phyloP scores from a whole-genome alignment of 2,888 invertebrate genomes.

The Drosophila mettleri region DNA sequence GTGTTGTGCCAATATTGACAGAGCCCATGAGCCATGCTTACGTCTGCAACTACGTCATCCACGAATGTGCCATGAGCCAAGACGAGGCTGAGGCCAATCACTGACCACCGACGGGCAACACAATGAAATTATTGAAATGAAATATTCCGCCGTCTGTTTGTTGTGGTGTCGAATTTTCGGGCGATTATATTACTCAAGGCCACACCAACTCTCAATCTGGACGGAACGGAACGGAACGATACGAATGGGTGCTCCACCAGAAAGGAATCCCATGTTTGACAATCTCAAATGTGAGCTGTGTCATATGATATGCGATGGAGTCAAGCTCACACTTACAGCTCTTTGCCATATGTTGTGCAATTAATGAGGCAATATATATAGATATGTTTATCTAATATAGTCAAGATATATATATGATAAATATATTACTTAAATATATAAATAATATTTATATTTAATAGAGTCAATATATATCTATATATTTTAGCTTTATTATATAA shows the following conservation, averaged over 20 bases:
- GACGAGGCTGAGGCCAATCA: constrained; percentile 38
- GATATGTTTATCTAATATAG: too few relatives aligned
- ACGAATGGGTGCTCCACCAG: not conserved
- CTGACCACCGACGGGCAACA: constrained; percentile 34
- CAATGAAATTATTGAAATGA: constrained; percentile 71
- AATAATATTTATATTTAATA: too few relatives aligned
- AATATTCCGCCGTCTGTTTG: constrained; percentile 52
- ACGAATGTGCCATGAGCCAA: constrained; percentile 8
- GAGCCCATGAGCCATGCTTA: constrained; percentile 62
- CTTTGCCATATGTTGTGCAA: constrained; percentile 14
- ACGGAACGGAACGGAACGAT: not conserved
- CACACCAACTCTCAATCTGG: constrained; percentile 6
- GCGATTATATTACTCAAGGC: constrained; percentile 64
- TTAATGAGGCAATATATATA: not conserved
- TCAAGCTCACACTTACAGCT: not conserved
- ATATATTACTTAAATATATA: too few relatives aligned
- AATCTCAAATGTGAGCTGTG: constrained; percentile 39
- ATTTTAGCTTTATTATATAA: too few relatives aligned
- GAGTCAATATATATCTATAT: too few relatives aligned
- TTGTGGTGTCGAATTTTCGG: constrained; percentile 62
- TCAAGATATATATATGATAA: not conserved
- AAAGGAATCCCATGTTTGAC: constrained; percentile 38
- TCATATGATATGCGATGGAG: constrained; percentile 30
- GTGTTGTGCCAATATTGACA: constrained; percentile 74
- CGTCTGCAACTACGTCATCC: constrained; percentile 57